phyloP scores from a whole-genome alignment of 92 coral and sea anemone species.

The Siderastrea radians region DNA sequence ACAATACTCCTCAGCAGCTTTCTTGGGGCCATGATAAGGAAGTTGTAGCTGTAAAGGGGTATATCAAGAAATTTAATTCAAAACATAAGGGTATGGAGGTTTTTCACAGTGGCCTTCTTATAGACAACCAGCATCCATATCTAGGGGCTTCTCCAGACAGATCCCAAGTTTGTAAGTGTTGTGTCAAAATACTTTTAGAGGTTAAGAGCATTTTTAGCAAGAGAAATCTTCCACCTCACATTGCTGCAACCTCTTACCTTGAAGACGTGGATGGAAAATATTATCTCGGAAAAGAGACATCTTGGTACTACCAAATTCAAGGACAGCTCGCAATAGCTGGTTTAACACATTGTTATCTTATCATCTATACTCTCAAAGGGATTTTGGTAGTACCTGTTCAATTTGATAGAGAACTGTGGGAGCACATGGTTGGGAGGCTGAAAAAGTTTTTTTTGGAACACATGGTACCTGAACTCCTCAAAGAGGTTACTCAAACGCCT shows the following conservation, averaged over 20 bases:
- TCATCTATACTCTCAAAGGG: conserved; percentile 43
- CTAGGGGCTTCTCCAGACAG: background rate
- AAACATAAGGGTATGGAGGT: background rate
- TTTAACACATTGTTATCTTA: conserved; percentile 28
- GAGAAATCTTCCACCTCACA: too few relatives aligned
- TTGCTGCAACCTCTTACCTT: background rate
- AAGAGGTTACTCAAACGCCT: background rate
- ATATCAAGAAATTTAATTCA: too few relatives aligned
- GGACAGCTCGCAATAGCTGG: conserved; percentile 35
- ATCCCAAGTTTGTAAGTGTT: background rate
- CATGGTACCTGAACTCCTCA: conserved; percentile 18
- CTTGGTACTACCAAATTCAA: conserved; percentile 39
- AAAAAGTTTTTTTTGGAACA: conserved; percentile 37
- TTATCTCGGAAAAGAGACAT: background rate
- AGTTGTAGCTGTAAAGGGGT: too few relatives aligned
- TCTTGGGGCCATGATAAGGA: too few relatives aligned
- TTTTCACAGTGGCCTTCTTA: background rate
- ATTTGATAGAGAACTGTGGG: conserved; percentile 54
- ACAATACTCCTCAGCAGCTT: too few relatives aligned
- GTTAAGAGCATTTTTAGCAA: conserved; percentile 2
- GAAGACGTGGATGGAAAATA: conserved; percentile 13
- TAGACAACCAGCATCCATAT: background rate
- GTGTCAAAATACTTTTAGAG: background rate
- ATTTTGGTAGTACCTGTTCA: conserved; percentile 42
- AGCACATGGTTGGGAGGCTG: conserved; percentile 48